A percentile compares a stretch with the other conserved stretches of the same genome.
Conservation (phyloP, 2,797 vertebrate genomes). For the Anguilla anguilla region DNA sequence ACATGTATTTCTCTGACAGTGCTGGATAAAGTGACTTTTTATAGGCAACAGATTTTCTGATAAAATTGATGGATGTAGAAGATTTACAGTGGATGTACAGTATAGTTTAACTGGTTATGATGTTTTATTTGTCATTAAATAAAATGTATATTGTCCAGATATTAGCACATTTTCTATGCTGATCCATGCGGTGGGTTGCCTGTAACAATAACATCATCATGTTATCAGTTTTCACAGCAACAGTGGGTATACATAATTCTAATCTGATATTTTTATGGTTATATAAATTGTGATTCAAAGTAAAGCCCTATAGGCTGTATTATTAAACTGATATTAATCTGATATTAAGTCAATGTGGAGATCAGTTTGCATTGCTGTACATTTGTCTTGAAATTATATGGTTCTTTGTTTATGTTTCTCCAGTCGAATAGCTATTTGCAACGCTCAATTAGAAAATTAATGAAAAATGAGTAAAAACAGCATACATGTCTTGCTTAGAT, state of each 20-base stretch:
- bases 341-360: not conserved
- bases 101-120: not conserved
- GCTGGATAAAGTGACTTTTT: not conserved
- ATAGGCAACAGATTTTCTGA: too few relatives aligned
- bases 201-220: not conserved
- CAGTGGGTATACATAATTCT: not conserved
- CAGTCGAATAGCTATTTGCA: not conserved
- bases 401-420: not conserved
- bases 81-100: not conserved
- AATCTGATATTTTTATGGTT: not conserved
- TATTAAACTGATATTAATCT: not conserved
- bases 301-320: not conserved
- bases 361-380: not conserved
- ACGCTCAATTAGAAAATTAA: not conserved
- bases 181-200: not conserved
- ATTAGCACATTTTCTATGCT: not conserved
- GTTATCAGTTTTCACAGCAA: not conserved
- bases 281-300: not conserved
- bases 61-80: too few relatives aligned
- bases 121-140: not conserved
- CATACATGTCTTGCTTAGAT: conserved; percentile 13
- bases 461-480: conserved; percentile 1
- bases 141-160: not conserved
- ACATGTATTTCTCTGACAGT: not conserved
- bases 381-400: not conserved